Evolutionary conservation across 2,888 invertebrate genomes (phyloP), one percentile per base, ranked within the genome.

Genomic region (Eupithecia pulchellata): DNA sequence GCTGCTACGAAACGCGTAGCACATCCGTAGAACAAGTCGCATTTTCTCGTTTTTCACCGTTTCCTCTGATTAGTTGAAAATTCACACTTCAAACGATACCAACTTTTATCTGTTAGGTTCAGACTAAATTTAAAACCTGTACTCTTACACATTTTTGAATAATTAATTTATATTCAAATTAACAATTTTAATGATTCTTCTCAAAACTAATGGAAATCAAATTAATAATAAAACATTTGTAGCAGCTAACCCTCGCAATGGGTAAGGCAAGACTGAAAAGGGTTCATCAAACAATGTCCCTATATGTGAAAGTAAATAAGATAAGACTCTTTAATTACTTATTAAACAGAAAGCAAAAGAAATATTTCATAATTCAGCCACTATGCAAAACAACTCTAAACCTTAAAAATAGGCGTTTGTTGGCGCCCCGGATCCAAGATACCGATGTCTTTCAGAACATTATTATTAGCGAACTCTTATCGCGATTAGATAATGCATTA

Each of bases 11-110:
- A 71, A 27, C 71, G 83, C 83, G 85, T 85, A 89, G 90, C 91
- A 88, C 86, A 79, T 71, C 78, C 90, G 91, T 91, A 90, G 90
- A 84, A 77, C 78, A 77, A 75, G 77, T 30, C 72, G 74, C 70
- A 74, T 77, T 78, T 80, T 79, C 68, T 47, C 27, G 13, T 57
- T 69, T 72, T 69, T 69, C 63, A 63, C 62, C 32, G 6, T 17
- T 57, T 29, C 13, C 17, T 27, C 27, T 27, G 20, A 27, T 25
- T 57, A 57, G 17, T 57, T 27, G 8, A 27, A 57, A 29, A 29
- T 29, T 57, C 57, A 57, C 57, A 29, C 27, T 57, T 29, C 6
- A 57, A 8, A 57, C 17, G 42, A 47, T 47, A 20, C 42, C n/a
- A 47, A 29, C 17, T 57, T 29, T 52, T 20, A 17, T 4, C 20